Evolutionary conservation across 2,797 vertebrate species (phyloP).

Genomic region (Nannoperca australis): DNA sequence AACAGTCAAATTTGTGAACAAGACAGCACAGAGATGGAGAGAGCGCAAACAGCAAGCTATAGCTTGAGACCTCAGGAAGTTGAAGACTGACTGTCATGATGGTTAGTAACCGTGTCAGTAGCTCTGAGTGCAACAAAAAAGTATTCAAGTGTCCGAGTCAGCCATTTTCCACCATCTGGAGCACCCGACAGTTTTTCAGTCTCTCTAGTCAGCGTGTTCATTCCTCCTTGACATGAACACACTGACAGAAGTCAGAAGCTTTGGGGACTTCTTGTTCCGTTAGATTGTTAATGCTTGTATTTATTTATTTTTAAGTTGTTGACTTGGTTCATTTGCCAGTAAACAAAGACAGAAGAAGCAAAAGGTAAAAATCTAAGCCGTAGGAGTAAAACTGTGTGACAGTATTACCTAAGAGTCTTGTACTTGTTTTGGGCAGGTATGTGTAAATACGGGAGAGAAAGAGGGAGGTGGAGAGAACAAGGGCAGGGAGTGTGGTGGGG

Average conservation of each 20-base stretch:
- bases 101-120: slow-evolving; percentile 21
- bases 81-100: slow-evolving; percentile 3
- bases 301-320: slow-evolving; percentile 16
- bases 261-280: slow-evolving; percentile 14
- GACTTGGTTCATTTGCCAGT: slow-evolving; percentile 14
- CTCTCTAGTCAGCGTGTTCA: slow-evolving; percentile 31
- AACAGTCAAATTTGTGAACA: neutral
- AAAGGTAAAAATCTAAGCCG: neutral
- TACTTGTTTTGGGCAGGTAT: slow-evolving; percentile 35
- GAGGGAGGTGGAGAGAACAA: slow-evolving; percentile 19
- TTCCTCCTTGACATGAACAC: slow-evolving; percentile 37
- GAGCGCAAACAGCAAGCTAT: neutral
- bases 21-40: neutral
- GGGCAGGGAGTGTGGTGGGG: slow-evolving; percentile 19
- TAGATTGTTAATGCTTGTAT: slow-evolving; percentile 9
- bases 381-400: neutral
- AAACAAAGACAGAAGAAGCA: neutral
- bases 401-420: neutral
- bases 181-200: slow-evolving; percentile 37
- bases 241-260: slow-evolving; percentile 36
- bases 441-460: slow-evolving; percentile 4
- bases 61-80: neutral
- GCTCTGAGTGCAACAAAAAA: slow-evolving; percentile 14
- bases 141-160: slow-evolving; percentile 41
- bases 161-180: slow-evolving; percentile 40